These are phyloP conservation scores for Dione vanillae DNA, from an alignment of 2,888 invertebrate species.

Conservation along the genomic window DNA sequence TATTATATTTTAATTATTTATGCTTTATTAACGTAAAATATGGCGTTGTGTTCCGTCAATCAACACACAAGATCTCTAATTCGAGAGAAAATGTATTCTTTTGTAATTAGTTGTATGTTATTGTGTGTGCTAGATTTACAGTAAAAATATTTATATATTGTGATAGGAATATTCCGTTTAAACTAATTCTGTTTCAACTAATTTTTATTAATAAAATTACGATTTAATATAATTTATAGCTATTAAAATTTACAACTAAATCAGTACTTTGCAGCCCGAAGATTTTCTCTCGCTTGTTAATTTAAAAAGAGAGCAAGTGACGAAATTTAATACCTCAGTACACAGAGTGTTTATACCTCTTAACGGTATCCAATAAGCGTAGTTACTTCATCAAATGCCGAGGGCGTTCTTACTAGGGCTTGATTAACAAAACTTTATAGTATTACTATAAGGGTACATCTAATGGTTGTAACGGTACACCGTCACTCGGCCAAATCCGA, in stretches of 20 bases:
- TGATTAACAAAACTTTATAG: conserved; percentile 57
- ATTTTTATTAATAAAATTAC: too few relatives aligned
- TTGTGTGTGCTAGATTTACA: too few relatives aligned
- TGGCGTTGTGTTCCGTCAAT: too few relatives aligned
- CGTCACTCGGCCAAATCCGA: conserved; percentile 71
- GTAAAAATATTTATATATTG: too few relatives aligned
- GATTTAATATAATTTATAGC: too few relatives aligned
- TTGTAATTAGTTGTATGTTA: too few relatives aligned
- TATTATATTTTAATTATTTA: too few relatives aligned
- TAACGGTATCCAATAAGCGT: conserved; percentile 5
- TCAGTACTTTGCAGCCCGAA: background rate
- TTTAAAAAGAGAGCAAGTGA: background rate
- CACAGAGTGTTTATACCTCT: conserved; percentile 9
- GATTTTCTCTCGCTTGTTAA: background rate
- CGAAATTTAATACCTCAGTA: conserved; percentile 12
- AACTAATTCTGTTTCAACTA: too few relatives aligned
- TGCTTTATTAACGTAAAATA: too few relatives aligned
- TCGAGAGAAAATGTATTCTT: too few relatives aligned
- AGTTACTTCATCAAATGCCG: conserved; percentile 27
- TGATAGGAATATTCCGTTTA: too few relatives aligned
- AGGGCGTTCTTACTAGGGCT: conserved; percentile 51
- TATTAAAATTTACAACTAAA: background rate
- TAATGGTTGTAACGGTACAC: conserved; percentile 77
- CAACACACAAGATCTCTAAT: too few relatives aligned
- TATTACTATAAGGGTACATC: conserved; percentile 56